phyloP scores from a whole-genome alignment of 2,113 vertebrate genomes.

The Polypterus bichir region DNA sequence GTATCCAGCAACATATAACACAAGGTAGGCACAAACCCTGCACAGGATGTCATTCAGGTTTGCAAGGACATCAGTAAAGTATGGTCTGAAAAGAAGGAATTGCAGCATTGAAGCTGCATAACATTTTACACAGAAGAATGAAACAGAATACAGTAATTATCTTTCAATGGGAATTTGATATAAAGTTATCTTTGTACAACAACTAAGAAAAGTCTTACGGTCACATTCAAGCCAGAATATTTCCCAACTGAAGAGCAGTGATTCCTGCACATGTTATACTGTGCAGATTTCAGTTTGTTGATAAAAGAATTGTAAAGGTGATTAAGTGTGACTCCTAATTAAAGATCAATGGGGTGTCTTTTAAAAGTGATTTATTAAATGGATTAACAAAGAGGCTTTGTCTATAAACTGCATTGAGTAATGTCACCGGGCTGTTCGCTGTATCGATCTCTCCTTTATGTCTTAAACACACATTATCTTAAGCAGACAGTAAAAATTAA shows the following conservation, averaged over 20 bases:
- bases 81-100: too few species aligned
- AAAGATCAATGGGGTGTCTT: constrained; percentile 58
- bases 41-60: too few species aligned
- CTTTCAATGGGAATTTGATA: too few species aligned
- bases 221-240: too few species aligned
- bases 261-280: neutral
- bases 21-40: too few species aligned
- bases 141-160: too few species aligned
- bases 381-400: constrained; percentile 51
- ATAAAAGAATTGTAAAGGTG: constrained; percentile 38
- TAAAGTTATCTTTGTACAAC: too few species aligned
- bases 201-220: too few species aligned
- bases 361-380: constrained; percentile 63
- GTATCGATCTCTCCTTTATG: constrained; percentile 45
- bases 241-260: neutral
- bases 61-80: too few species aligned
- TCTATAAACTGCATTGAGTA: constrained; percentile 52
- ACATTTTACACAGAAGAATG: too few species aligned
- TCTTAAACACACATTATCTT: constrained; percentile 44
- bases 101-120: too few species aligned
- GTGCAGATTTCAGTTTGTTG: constrained; percentile 5
- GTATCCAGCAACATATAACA: too few species aligned
- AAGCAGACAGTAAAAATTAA: constrained; percentile 46
- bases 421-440: constrained; percentile 40
- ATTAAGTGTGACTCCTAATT: constrained; percentile 57